These are phyloP conservation scores for Thalassophryne amazonica DNA, from an alignment of 2,797 vertebrate species.

Conservation along the genomic window DNA sequence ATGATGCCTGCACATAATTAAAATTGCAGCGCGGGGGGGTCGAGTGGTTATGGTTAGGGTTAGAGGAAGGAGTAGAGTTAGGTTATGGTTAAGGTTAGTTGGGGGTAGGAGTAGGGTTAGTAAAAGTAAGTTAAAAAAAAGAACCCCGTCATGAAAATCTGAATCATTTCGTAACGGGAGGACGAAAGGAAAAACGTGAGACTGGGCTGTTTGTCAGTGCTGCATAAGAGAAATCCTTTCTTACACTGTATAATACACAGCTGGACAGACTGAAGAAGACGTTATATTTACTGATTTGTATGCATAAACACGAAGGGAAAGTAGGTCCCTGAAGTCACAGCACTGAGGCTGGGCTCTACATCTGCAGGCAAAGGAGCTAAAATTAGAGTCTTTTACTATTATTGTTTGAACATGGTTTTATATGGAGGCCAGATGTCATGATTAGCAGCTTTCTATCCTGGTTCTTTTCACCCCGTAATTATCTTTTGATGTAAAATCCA, in stretches of 20 bases:
- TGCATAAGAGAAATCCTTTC: constrained; percentile 10
- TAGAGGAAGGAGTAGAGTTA: too few relatives aligned
- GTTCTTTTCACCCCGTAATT: constrained; percentile 61
- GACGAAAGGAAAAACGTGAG: too few relatives aligned
- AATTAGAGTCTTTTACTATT: constrained; percentile 62
- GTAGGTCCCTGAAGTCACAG: constrained; percentile 23
- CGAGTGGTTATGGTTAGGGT: too few relatives aligned
- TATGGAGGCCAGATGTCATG: constrained; percentile 65
- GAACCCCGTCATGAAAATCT: too few relatives aligned
- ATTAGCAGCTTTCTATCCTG: constrained; percentile 66
- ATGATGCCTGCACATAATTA: too few relatives aligned
- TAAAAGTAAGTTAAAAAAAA: too few relatives aligned
- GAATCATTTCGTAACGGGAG: too few relatives aligned
- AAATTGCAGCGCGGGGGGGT: too few relatives aligned
- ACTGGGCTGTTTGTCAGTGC: too few relatives aligned
- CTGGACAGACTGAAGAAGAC: constrained; percentile 20
- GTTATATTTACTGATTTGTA: constrained; percentile 39
- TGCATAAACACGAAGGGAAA: constrained; percentile 41
- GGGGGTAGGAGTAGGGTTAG: too few relatives aligned
- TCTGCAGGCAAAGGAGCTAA: constrained; percentile 62
- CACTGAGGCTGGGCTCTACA: constrained; percentile 42
- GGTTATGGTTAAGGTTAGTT: too few relatives aligned
- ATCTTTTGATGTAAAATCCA: constrained; percentile 67
- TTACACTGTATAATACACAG: constrained; percentile 5
- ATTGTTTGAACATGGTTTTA: constrained; percentile 65